Conservation (phyloP, 53 echinoderm and acorn worm species). For the Pentamera pediparva region DNA sequence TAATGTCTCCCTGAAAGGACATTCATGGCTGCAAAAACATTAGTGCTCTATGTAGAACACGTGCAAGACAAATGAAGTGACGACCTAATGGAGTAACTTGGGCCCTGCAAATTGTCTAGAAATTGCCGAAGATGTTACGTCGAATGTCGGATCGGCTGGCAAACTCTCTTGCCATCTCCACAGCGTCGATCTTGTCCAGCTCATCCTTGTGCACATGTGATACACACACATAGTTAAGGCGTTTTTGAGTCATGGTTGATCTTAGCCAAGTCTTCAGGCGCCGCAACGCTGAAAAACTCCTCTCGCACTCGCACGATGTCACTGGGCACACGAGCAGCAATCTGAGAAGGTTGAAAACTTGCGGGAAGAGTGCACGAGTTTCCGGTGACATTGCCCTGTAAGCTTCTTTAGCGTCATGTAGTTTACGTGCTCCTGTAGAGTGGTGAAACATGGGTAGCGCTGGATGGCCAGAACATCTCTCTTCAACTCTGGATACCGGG, state of each 20-base stretch:
- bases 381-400: conserved; percentile 28
- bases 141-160: conserved; percentile 22
- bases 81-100: no score
- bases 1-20: no score
- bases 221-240: conserved; percentile 24
- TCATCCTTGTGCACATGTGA: conserved; percentile 24
- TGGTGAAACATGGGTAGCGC: conserved; percentile 33
- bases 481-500: conserved; percentile 32
- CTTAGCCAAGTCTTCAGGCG: conserved; percentile 31
- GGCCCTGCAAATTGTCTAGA: no score
- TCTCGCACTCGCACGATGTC: conserved; percentile 40
- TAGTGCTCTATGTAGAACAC: background rate
- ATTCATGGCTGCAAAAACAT: no score
- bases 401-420: conserved; percentile 21
- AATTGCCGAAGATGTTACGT: conserved; percentile 26
- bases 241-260: conserved; percentile 21
- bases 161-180: conserved; percentile 29
- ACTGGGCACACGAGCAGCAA: conserved; percentile 21
- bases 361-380: conserved; percentile 24
- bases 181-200: conserved; percentile 20
- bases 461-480: conserved; percentile 13
- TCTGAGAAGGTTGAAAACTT: conserved; percentile 15
- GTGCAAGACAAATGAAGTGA: background rate
- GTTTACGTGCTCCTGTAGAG: conserved; percentile 19
- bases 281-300: conserved; percentile 38